phyloP scores from a whole-genome alignment of 2,797 vertebrate species.

The Scolopax bukidnonensis region DNA sequence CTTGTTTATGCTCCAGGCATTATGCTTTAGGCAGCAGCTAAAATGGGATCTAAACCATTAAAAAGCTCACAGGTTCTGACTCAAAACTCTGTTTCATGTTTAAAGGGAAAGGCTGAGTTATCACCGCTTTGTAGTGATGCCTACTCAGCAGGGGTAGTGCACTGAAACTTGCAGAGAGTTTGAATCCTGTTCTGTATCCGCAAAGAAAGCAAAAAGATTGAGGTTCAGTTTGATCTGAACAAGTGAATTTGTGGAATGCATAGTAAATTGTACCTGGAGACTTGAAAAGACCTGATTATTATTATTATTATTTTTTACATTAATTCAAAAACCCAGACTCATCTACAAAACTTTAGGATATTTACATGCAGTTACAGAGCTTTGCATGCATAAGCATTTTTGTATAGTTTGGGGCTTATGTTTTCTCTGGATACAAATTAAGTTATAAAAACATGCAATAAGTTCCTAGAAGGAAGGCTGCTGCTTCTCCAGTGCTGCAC shows the following conservation, averaged over 20 bases:
- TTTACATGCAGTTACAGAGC: neutral
- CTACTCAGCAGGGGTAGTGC: slow-evolving; percentile 12
- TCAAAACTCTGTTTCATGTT: slow-evolving; percentile 43
- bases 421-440: slow-evolving; percentile 1
- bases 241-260: neutral
- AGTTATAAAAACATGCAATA: neutral
- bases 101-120: slow-evolving; percentile 53
- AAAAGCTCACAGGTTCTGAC: slow-evolving; percentile 29
- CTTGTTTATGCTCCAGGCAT: slow-evolving; percentile 45
- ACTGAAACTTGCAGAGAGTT: neutral
- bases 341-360: neutral
- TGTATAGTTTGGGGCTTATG: neutral
- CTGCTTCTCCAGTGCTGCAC: neutral
- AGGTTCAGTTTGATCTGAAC: neutral
- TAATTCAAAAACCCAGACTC: neutral
- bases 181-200: neutral
- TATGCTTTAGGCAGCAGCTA: slow-evolving; percentile 48
- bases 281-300: neutral
- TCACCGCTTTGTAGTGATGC: neutral
- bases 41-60: slow-evolving; percentile 37
- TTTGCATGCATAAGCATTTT: slow-evolving; percentile 4
- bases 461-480: neutral
- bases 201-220: neutral
- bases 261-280: neutral
- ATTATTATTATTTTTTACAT: no score